Conservation (phyloP, 2,888 invertebrate species). For the Steinernema hermaphroditum region DNA sequence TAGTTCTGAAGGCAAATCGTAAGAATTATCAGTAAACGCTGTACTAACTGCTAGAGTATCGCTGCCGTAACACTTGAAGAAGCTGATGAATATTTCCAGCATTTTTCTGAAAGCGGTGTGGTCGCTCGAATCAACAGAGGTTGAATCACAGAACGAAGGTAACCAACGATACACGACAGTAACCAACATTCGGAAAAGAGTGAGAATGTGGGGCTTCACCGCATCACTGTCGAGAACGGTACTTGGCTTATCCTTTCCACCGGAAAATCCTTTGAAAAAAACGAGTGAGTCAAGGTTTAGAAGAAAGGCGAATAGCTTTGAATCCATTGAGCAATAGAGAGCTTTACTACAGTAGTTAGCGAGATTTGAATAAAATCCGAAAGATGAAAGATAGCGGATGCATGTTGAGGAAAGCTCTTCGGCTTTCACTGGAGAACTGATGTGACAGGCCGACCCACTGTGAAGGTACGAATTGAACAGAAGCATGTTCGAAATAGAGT, state of each 20-base stretch:
- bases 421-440: background rate
- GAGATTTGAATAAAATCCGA: background rate
- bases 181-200: background rate
- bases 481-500: background rate
- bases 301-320: background rate
- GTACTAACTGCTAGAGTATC: background rate
- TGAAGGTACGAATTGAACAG: background rate
- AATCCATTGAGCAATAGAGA: background rate
- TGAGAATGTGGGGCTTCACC: background rate
- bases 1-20: background rate
- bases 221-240: background rate
- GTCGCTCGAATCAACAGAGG: background rate
- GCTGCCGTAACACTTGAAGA: background rate
- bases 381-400: conserved; percentile 6
- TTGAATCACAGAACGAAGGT: background rate
- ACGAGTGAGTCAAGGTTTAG: background rate
- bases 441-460: background rate
- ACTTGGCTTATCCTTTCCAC: no score
- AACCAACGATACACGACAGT: background rate
- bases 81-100: background rate
- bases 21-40: background rate
- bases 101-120: background rate
- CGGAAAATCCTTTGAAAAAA: background rate
- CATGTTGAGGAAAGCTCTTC: background rate
- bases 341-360: background rate